Percentiles rank a stretch among this genome's conserved stretches.
Conservation (phyloP, 2,888 invertebrate species). For the Leucozona laternaria region DNA sequence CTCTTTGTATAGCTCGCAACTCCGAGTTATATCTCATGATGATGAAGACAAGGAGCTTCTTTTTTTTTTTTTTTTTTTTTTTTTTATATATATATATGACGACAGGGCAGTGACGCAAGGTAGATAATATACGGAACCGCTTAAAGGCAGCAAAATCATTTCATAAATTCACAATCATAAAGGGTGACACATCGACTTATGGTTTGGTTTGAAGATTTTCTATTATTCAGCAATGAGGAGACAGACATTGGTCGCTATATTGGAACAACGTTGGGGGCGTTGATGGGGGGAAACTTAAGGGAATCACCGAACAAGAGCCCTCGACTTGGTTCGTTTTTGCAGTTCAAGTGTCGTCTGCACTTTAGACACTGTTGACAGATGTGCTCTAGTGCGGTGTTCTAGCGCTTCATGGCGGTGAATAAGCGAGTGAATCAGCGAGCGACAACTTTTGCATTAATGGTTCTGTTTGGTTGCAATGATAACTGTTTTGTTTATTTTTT, state of each 20-base stretch:
- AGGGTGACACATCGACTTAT: constrained; percentile 63
- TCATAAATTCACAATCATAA: constrained; percentile 32
- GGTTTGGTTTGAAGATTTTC: constrained; percentile 23
- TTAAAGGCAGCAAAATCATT: constrained; percentile 25
- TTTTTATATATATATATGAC: neutral
- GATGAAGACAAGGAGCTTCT: constrained; percentile 26
- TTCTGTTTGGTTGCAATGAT: constrained; percentile 25
- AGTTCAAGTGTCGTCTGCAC: constrained; percentile 75
- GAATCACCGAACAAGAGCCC: constrained; percentile 18
- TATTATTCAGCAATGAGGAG: constrained; percentile 36
- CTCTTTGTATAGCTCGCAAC: constrained; percentile 61
- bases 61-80: neutral
- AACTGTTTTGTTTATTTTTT: constrained; percentile 62
- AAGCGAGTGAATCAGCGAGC: no score
- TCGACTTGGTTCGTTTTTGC: constrained; percentile 51
- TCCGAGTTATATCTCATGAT: constrained; percentile 11
- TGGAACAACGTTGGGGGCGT: neutral
- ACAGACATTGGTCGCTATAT: neutral
- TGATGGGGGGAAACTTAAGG: constrained; percentile 16
- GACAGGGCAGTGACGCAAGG: constrained; percentile 13
- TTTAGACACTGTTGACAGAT: constrained; percentile 70
- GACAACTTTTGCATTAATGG: constrained; percentile 35
- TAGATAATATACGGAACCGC: constrained; percentile 1
- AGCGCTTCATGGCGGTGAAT: constrained; percentile 7
- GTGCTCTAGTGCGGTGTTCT: constrained; percentile 23